These are phyloP conservation scores for Zapornia atra DNA, from an alignment of 2,113 vertebrate species.

Conservation along the genomic window DNA sequence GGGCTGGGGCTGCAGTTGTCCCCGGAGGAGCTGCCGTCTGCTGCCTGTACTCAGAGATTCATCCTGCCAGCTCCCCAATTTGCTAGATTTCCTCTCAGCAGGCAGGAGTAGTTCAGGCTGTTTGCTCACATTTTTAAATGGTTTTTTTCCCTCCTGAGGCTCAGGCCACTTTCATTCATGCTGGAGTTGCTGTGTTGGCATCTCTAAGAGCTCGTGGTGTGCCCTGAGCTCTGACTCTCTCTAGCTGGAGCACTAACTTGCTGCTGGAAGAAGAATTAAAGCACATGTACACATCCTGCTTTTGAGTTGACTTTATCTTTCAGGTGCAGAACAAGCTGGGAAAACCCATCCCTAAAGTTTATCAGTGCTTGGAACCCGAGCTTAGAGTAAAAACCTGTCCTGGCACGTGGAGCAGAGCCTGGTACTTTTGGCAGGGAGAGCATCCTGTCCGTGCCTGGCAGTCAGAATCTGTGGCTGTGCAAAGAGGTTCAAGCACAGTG, in stretches of 20 bases:
- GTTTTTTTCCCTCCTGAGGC: not conserved
- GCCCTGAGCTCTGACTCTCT: not conserved
- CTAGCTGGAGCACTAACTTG: not conserved
- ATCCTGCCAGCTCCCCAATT: not conserved
- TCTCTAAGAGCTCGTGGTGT: not conserved
- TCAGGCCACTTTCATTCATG: not conserved
- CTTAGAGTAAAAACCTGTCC: not conserved
- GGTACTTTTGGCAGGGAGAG: not conserved
- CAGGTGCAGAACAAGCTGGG: not conserved
- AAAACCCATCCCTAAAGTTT: not conserved
- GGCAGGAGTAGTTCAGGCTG: not conserved
- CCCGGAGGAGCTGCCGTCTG: not conserved
- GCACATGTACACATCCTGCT: fast-evolving
- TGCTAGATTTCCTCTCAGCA: not conserved
- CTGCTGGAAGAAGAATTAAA: not conserved
- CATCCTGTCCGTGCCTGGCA: not conserved
- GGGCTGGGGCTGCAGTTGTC: not conserved
- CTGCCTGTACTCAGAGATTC: not conserved
- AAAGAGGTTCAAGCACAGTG: not conserved
- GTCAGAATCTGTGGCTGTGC: not conserved
- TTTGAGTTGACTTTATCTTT: not conserved
- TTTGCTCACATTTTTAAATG: not conserved
- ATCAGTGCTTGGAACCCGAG: not conserved
- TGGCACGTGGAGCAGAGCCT: not conserved
- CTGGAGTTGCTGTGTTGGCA: not conserved